Percentiles rank a stretch among this genome's conserved stretches.
Conservation (phyloP, 2,797 vertebrate species). For the Chiroxiphia lanceolata region DNA sequence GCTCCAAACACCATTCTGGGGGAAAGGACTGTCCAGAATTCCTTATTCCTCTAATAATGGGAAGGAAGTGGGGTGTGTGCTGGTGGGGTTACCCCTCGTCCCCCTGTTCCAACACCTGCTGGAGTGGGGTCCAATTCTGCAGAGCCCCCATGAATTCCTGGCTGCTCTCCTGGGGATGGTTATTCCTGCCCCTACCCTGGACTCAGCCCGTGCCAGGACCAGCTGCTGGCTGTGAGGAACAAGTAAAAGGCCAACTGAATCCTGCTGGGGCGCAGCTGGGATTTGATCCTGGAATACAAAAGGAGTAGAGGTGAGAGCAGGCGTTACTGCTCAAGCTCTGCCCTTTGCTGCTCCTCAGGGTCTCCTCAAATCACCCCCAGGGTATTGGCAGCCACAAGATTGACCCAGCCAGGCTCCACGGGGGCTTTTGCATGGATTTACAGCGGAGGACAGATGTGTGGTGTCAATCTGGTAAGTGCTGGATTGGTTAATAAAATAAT, state of each 20-base stretch:
- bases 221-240: not conserved
- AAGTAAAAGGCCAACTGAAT: not conserved
- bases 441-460: rapidly evolving
- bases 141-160: rapidly evolving
- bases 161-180: not conserved
- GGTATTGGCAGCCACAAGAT: not conserved
- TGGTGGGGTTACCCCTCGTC: not conserved
- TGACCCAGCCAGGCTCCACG: not conserved
- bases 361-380: not conserved
- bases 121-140: not conserved
- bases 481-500: not conserved
- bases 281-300: no score
- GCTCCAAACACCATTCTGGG: not conserved
- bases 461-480: not conserved
- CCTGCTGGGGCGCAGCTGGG: not conserved
- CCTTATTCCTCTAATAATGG: not conserved
- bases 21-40: not conserved
- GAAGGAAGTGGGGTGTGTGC: not conserved
- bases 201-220: not conserved
- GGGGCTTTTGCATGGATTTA: not conserved
- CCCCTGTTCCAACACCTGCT: not conserved
- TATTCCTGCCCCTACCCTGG: not conserved
- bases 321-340: not conserved
- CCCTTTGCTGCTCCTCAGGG: not conserved
- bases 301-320: not conserved